Conservation (phyloP, 1,140 invertebrate genomes). For the Meloidogyne exigua region DNA sequence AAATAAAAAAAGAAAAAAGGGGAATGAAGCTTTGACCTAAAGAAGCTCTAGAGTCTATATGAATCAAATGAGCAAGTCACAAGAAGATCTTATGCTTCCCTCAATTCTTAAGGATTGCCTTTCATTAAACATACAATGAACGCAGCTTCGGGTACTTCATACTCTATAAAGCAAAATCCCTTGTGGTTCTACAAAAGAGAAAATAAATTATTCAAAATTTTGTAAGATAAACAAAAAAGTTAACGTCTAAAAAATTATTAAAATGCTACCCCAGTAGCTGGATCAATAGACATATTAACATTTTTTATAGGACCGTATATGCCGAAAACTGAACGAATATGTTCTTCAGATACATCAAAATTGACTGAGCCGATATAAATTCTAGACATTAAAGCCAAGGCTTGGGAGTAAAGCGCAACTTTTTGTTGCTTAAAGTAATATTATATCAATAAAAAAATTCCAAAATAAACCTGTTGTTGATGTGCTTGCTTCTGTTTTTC, state of each 20-base stretch:
- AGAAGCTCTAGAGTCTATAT: background rate
- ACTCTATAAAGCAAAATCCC: conserved; percentile 99
- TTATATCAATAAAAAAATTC: background rate
- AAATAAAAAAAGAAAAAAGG: background rate
- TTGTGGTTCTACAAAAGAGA: conserved; percentile 79
- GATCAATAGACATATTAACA: conserved; percentile 99
- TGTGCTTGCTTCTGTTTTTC: conserved; percentile 97
- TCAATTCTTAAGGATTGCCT: background rate
- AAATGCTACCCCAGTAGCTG: conserved; percentile 73
- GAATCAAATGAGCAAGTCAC: background rate
- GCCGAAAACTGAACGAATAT: conserved; percentile 91
- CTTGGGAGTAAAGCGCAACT: conserved; percentile 68
- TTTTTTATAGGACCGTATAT: conserved; percentile 98
- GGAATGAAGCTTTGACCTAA: background rate
- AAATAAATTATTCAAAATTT: background rate
- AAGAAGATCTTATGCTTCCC: no score
- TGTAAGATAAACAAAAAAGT: background rate
- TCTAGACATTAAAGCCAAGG: conserved; percentile 70
- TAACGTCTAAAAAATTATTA: background rate
- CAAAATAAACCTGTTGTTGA: conserved; percentile 73
- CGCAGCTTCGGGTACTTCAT: conserved; percentile 97
- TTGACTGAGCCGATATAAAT: conserved; percentile 99
- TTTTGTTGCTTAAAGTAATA: conserved; percentile 66
- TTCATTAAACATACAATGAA: conserved; percentile 75
- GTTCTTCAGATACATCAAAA: conserved; percentile 98